These are phyloP conservation scores for Argyresthia albistria DNA, from an alignment of 2,888 invertebrate genomes.

Conservation along the genomic window DNA sequence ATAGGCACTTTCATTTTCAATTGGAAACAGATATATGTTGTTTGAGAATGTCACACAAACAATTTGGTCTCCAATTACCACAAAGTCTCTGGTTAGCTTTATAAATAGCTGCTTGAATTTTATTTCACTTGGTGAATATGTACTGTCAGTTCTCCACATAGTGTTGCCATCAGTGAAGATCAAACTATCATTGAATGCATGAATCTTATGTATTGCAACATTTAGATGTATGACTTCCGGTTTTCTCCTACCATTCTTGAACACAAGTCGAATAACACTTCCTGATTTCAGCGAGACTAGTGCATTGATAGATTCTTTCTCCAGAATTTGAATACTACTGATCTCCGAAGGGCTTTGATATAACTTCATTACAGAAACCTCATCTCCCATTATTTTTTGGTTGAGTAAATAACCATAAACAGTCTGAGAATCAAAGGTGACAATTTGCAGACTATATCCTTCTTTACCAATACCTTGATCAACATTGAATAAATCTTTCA, in stretches of 20 bases:
- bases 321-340: constrained; percentile 27
- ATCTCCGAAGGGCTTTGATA: constrained; percentile 43
- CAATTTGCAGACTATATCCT: constrained; percentile 19
- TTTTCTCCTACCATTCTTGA: constrained; percentile 16
- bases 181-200: constrained; percentile 21
- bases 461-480: constrained; percentile 10
- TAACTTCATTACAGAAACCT: constrained; percentile 25
- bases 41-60: constrained; percentile 46
- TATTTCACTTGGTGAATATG: constrained; percentile 21
- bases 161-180: constrained; percentile 45
- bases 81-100: constrained; percentile 40
- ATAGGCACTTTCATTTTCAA: constrained; percentile 28
- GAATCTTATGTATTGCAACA: constrained; percentile 33
- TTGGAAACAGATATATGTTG: constrained; percentile 33
- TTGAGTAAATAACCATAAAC: constrained; percentile 31
- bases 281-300: constrained; percentile 39
- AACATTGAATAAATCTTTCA: constrained; percentile 19
- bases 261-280: constrained; percentile 30
- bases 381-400: constrained; percentile 17
- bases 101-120: constrained; percentile 33
- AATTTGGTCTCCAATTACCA: constrained; percentile 28
- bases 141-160: constrained; percentile 43
- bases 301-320: constrained; percentile 19
- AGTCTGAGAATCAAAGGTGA: constrained; percentile 32
- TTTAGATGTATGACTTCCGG: constrained; percentile 39